Base-by-base conservation (phyloP, 64 coral and sea anemone species). In the Hydrozoanthus tunicans region DNA sequence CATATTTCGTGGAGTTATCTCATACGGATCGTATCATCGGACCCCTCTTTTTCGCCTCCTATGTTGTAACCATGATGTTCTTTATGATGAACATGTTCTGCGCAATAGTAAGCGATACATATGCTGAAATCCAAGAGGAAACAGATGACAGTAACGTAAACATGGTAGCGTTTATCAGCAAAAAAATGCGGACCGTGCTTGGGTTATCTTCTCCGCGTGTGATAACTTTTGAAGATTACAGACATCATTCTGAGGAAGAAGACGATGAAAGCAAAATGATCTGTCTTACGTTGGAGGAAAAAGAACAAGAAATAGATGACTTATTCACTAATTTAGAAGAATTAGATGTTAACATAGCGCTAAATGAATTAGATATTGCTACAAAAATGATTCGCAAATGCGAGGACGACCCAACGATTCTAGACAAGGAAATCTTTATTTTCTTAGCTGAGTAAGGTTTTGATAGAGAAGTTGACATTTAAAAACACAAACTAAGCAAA, bases 11-110 rank as follows among this genome's bases (percentile, higher is more conserved):
- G 52, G 83, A 95, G 3, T 59, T 95, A 61, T 81, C 76, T 13
- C 82, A 70, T 9, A 79, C 79, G 6, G 94, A 95, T 66, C 77
- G 73, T 59, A 23, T 82, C 3, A 25, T 95, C 4, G 94, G 94
- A 7, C 94, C 94, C 1, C 17, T 95, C 3, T 95, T 81, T 27
- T 95, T 95, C 65, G 9, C 90, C n/a, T 0, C 20, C 8, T 95
- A 80, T 62, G 59, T 92, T 24, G 51, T 95, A 13, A 70, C 90
- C 3, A 95, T 95, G 83, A 91, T 92, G 62, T 95, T 95, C 53
- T 95, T 92, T 58, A 58, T 95, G 75, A 58, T 95, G 1, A 95
- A 95, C 51, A 95, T 95, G 94, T 92, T 95, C 62, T 67, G 91
- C 13, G 94, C 94, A 9, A 79, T 95, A 6, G 82, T 95, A 1